Base-by-base conservation (phyloP, 2,888 invertebrate species). In the Cheilosia vernalis region DNA sequence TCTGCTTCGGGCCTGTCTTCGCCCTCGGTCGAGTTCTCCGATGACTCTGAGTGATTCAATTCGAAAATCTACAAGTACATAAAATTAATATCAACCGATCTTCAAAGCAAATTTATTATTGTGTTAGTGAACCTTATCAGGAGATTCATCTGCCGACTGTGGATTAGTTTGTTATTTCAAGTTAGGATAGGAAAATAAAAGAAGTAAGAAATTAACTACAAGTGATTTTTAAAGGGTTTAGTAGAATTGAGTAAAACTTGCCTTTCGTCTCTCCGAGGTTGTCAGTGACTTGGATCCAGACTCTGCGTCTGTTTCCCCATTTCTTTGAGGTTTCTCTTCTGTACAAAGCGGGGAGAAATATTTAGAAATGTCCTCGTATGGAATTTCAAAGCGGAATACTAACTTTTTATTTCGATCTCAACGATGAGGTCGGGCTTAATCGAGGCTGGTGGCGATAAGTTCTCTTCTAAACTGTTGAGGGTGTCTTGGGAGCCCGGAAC, bases 261-360 rank as follows among this genome's bases (percentile, higher is more conserved):
- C 91, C 92, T 95, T 96, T 88, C 96, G 93, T n/a, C 96, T 93
- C 89, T 97, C 96, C 0, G 96, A 96, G 0, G 96, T 96, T 88
- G 96, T 95, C 0, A 96, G 95, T 0, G 96, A 96, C 91, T 95
- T 95, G 64, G 94, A 93, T 89, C 95, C 95, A 13, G 95, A 95
- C 0, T 84, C 76, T 49, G 94, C 94, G 83, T 94, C 94, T 83
- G 95, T 72, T 17, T 88, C 88, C 15, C 79, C 87, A 64, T 87
- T 88, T n/a, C 84, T 87, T 13, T 85, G 81, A 21, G 88, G 84
- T 24, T 87, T 83, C 61, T 89, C 88, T 87, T 89, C 89, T 89
- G 21, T 51, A 88, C 56, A 77, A 69, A 66, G 53, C 56, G 44
- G 30, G 37, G 21, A 17, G 10, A 30, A 72, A 73, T 19, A 15